phyloP scores from a whole-genome alignment of 2,113 vertebrate genomes.

The Rhinogobius similis region DNA sequence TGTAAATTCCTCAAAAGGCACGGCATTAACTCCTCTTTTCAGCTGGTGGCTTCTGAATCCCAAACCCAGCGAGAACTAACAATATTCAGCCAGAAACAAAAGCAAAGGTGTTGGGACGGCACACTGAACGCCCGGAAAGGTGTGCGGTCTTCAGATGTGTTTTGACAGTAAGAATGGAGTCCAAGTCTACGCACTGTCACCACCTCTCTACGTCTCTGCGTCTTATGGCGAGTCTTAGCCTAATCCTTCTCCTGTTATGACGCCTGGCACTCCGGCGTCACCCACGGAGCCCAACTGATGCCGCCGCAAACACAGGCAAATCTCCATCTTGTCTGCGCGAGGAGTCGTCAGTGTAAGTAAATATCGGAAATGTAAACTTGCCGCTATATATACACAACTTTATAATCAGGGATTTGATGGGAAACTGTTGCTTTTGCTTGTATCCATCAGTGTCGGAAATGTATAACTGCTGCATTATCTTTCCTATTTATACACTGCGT shows the following conservation, averaged over 20 bases:
- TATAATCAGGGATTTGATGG: not conserved
- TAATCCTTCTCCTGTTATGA: slow-evolving; percentile 68
- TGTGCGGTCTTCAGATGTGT: slow-evolving; percentile 33
- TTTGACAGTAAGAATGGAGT: slow-evolving; percentile 24
- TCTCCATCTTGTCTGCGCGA: slow-evolving; percentile 10
- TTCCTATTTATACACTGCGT: not conserved
- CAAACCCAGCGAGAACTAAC: slow-evolving; percentile 42
- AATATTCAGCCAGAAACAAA: slow-evolving; percentile 50
- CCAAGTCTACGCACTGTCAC: slow-evolving; percentile 37
- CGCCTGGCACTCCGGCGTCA: slow-evolving; percentile 64
- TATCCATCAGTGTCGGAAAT: not conserved
- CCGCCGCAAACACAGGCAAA: slow-evolving; percentile 12
- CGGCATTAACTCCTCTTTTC: slow-evolving; percentile 66
- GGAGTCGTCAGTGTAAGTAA: not conserved
- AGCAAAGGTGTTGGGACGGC: slow-evolving; percentile 25
- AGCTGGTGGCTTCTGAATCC: slow-evolving; percentile 62
- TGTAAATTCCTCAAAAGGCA: slow-evolving; percentile 78
- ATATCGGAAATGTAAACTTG: not conserved
- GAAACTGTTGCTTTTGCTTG: not conserved
- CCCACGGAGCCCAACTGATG: slow-evolving; percentile 41
- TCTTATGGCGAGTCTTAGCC: slow-evolving; percentile 53
- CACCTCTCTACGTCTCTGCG: slow-evolving; percentile 35
- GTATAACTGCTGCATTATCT: not conserved
- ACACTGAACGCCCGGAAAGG: slow-evolving; percentile 27
- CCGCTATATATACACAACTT: not conserved